Percentiles rank a stretch among this genome's conserved stretches.
Conservation (phyloP, 2,113 vertebrate species). For the Lamprologus sp. region DNA sequence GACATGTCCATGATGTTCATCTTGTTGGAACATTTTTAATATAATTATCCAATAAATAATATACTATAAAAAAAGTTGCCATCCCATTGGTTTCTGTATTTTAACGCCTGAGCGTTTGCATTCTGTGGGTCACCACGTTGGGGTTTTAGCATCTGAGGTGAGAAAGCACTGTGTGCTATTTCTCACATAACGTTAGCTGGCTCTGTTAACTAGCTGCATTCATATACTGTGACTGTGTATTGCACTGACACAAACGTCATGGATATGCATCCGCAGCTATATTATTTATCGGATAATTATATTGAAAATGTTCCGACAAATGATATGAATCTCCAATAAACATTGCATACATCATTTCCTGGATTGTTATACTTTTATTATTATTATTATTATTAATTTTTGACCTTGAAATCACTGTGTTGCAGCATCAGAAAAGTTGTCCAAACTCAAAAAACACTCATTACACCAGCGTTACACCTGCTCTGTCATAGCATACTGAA, state of each 20-base stretch:
- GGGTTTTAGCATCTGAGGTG: background rate
- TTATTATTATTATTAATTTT: background rate
- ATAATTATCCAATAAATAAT: background rate
- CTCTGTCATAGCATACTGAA: background rate
- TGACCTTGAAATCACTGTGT: background rate
- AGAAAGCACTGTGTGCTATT: background rate
- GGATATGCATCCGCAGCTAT: background rate
- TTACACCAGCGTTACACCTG: background rate
- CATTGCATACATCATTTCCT: background rate
- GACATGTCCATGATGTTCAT: accelerated
- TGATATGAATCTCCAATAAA: background rate
- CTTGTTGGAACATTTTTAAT: background rate
- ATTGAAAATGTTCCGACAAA: background rate
- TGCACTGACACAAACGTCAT: background rate
- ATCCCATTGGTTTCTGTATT: background rate
- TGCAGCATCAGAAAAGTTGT: background rate
- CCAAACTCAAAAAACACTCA: background rate
- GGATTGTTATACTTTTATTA: background rate
- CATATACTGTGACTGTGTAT: background rate
- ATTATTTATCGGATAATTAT: background rate
- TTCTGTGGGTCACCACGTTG: background rate
- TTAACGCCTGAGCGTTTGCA: background rate
- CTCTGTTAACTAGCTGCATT: background rate
- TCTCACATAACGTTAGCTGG: accelerated
- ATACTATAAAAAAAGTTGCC: background rate